These are phyloP conservation scores for Schizopygopsis pylzovi DNA, from an alignment of 2,797 vertebrate genomes.

Conservation along the genomic window DNA sequence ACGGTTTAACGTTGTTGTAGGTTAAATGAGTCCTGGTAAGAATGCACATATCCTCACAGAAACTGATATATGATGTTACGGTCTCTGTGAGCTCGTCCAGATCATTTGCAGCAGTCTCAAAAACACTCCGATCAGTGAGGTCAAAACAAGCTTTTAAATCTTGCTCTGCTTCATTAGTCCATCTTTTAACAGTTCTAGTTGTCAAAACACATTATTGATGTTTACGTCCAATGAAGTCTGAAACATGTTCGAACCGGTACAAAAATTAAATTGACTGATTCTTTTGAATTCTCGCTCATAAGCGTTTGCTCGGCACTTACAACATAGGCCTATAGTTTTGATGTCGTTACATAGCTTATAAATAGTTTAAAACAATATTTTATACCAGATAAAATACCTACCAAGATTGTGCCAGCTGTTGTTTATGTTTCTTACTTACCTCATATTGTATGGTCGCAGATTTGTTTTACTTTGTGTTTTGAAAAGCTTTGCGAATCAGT, in stretches of 20 bases:
- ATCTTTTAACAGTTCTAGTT: background rate
- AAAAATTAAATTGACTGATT: background rate
- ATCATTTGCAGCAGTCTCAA: no score
- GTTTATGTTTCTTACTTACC: background rate
- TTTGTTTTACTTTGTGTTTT: background rate
- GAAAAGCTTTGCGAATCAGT: background rate
- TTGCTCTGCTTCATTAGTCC: no score
- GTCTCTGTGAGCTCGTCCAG: no score
- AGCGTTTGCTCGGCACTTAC: no score
- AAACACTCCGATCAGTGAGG: no score
- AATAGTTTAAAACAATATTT: background rate
- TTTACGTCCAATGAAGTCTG: background rate
- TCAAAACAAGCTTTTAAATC: no score
- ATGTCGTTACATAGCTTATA: no score
- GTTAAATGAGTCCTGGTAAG: no score
- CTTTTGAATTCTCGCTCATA: background rate
- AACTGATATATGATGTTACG: no score
- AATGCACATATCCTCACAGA: no score
- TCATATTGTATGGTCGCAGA: background rate
- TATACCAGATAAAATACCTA: background rate
- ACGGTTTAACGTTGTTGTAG: no score
- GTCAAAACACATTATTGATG: background rate
- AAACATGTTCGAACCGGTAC: background rate
- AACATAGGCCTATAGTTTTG: background rate
- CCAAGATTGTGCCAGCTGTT: background rate